Base-by-base conservation (phyloP, 2,113 vertebrate species). In the Symphodus melops region DNA sequence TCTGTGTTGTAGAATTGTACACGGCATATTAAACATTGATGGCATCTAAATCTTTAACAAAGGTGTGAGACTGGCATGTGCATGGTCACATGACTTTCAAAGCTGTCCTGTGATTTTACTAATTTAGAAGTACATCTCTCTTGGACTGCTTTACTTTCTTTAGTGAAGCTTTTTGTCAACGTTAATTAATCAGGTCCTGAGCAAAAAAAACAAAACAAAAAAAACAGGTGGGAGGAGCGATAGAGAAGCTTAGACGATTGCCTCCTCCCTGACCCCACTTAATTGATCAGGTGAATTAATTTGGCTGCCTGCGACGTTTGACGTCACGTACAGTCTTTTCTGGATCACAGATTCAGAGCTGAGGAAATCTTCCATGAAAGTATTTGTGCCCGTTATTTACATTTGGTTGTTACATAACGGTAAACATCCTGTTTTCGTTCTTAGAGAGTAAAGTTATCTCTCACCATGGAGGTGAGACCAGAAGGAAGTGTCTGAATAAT, bases 171-270 rank as follows among this genome's bases (percentile, higher is more conserved):
- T 9, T 76, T 73, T 81, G 82, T 76, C 77, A n/a, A 14, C 33
- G 51, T 74, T 62, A 23, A 82, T 86, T 75, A 67, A 79, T 80
- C 57, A 62, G 68, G 68, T 10, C 13, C 77, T 17, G 21, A 36
- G 48, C 46, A n/a, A 49, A n/a, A n/a, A 20, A 51, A 49, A 48
- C 17, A 49, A 49, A n/a, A 12, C 48, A 59, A 53, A 9, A 49
- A 21, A 49, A 21, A 23, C 20, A 9, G 25, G 52, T 58, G 58
- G 62, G 69, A 46, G 63, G 52, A 75, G 37, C 4, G 9, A 21
- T 8, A 41, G 51, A 83, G 75, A 52, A 83, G 78, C 72, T 86
- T 80, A 83, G 75, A 73, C 75, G 51, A 51, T 84, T 77, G 66
- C 17, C 73, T 69, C 42, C 56, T 61, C 16, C 1, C 0, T 83